These are phyloP conservation scores for Nyctalus aviator DNA, from an alignment of 2,797 vertebrate genomes.

Conservation along the genomic window DNA sequence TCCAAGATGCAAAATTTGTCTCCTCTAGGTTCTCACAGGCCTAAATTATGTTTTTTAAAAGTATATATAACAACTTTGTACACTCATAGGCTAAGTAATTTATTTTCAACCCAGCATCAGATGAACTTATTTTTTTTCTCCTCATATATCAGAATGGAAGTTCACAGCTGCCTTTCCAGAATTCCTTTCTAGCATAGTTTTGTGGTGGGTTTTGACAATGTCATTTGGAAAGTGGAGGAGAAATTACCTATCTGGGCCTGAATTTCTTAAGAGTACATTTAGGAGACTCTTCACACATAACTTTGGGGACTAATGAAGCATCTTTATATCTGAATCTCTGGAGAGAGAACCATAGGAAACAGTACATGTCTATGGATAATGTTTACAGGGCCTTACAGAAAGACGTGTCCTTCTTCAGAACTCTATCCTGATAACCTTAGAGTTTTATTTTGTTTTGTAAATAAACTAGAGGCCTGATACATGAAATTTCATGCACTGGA, in stretches of 20 bases:
- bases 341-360: background rate
- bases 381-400: background rate
- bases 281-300: accelerated
- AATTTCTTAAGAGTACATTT: background rate
- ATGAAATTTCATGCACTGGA: no score
- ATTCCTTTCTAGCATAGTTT: background rate
- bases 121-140: background rate
- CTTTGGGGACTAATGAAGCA: background rate
- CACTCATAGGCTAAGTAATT: background rate
- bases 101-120: background rate
- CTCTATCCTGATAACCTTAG: background rate
- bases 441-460: background rate
- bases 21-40: background rate
- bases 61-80: background rate
- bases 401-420: background rate
- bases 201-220: background rate
- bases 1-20: background rate
- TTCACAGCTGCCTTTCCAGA: no score
- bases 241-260: background rate
- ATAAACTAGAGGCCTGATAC: no score
- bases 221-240: background rate
- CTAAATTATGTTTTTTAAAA: background rate
- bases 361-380: background rate
- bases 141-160: background rate
- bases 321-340: background rate